These are phyloP conservation scores for Triplophysa tibetana DNA, from an alignment of 2,113 vertebrate genomes.

Conservation along the genomic window DNA sequence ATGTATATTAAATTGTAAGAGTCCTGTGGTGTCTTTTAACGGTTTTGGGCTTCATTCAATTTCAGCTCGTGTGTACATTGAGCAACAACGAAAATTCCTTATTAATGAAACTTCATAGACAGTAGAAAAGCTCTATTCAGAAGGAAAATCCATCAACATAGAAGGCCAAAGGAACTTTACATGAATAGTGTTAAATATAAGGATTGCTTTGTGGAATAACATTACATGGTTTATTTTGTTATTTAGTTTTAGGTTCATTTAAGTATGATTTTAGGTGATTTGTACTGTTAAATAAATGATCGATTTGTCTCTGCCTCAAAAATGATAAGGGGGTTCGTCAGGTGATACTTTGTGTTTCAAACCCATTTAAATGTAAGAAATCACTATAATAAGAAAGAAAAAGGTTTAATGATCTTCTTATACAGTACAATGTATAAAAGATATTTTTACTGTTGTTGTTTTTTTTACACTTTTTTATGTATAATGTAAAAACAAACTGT, in stretches of 20 bases:
- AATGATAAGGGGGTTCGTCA: too few species aligned
- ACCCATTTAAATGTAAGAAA: too few species aligned
- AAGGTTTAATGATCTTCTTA: too few species aligned
- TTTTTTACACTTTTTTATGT: too few species aligned
- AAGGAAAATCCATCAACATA: slow-evolving; percentile 57
- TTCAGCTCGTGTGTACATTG: background rate
- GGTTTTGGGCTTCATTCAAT: slow-evolving; percentile 32
- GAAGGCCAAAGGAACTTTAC: slow-evolving; percentile 60
- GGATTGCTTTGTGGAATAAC: slow-evolving; percentile 33
- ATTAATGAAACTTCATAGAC: slow-evolving; percentile 5
- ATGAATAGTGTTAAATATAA: slow-evolving; percentile 61
- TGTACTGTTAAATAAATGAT: too few species aligned
- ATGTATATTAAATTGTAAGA: background rate
- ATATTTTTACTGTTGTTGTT: too few species aligned
- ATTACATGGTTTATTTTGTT: background rate
- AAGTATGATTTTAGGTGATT: too few species aligned
- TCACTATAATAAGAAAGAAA: too few species aligned
- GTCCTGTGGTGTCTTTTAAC: background rate
- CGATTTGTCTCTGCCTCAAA: too few species aligned
- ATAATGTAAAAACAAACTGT: too few species aligned
- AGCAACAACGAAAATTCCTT: background rate
- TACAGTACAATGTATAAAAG: too few species aligned
- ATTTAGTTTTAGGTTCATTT: background rate
- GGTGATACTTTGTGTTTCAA: too few species aligned
- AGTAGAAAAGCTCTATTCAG: slow-evolving; percentile 60